Conservation (phyloP, 2,888 invertebrate species). For the Xanthia icteritia region DNA sequence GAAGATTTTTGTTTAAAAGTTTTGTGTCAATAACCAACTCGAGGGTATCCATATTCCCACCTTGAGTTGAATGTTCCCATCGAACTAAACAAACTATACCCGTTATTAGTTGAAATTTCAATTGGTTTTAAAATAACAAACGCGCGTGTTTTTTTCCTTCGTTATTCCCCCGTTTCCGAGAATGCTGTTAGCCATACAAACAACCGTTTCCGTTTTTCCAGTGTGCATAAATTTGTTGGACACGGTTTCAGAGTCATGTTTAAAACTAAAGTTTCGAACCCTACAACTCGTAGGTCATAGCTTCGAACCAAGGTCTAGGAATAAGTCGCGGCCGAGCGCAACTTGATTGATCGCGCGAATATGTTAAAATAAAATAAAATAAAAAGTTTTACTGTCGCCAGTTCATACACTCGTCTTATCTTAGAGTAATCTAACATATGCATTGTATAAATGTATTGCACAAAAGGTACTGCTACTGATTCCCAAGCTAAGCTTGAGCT, state of each 20-base stretch:
- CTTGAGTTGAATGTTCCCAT: slow-evolving; percentile 27
- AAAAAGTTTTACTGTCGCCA: too few species aligned
- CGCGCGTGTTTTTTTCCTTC: slow-evolving; percentile 21
- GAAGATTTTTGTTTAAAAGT: neutral
- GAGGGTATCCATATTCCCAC: slow-evolving; percentile 5
- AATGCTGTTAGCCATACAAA: slow-evolving; percentile 29
- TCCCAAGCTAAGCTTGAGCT: too few species aligned
- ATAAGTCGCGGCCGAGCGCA: too few species aligned
- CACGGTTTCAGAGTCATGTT: neutral
- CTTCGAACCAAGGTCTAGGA: too few species aligned
- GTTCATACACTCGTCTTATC: too few species aligned
- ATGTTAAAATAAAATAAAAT: too few species aligned
- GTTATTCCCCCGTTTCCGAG: slow-evolving; percentile 32
- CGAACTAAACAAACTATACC: slow-evolving; percentile 18
- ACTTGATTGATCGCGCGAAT: too few species aligned
- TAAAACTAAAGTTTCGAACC: neutral
- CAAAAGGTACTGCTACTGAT: too few species aligned
- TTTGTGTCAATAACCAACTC: neutral
- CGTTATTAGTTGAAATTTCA: slow-evolving; percentile 34
- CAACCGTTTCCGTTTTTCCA: slow-evolving; percentile 25
- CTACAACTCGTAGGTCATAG: too few species aligned
- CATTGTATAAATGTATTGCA: too few species aligned
- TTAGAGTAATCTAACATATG: too few species aligned
- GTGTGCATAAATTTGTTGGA: neutral
- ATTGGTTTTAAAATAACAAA: slow-evolving; percentile 42